Evolutionary conservation across 2,797 vertebrate species (phyloP), one percentile per base, ranked within the genome.

Genomic region (Girardinus metallicus): DNA sequence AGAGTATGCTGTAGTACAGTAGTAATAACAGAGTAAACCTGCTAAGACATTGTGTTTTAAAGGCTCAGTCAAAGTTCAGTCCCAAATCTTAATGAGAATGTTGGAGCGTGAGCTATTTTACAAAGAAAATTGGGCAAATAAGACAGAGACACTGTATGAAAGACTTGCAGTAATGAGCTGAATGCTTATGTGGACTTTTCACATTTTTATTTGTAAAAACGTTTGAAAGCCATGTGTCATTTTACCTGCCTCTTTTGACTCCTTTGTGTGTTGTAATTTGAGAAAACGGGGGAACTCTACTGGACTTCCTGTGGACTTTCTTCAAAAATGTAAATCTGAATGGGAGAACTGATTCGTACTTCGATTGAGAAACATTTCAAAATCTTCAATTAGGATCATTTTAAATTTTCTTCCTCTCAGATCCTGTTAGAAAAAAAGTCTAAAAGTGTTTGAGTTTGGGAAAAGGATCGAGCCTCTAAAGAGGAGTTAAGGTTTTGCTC

Each of bases 401-500:
- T 90, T 71, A 81, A 76, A 78, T 60, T 0, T 43, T 29, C 26
- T 39, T 55, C 78, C 85, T 83, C 89, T 88, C 88, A 91, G 87
- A 89, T 78, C 80, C 55, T 41, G 43, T 72, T 74, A 86, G 81
- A 90, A 87, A 81, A 70, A 57, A 70, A 80, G 75, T 70, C 81
- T 12, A 83, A 62, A 85, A 82, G 86, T 53, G 41, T 66, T 15
- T 57, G 80, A 73, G 83, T 87, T 85, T 87, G 89, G 72, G 78
- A 60, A 75, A 41, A 86, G 36, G 72, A 83, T 80, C 79, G 79
- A 90, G 78, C 84, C 80, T 85, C 87, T 92, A 44, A 75, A 70
- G 84, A 88, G 83, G 89, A 93, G 87, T 91, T 89, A 78, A 89
- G 78, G 73, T 90, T 90, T 94, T 91, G 93, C 94, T 95, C 86